These are phyloP conservation scores for Zygothrica quintamaculata DNA, from an alignment of 2,888 invertebrate genomes.

Conservation along the genomic window DNA sequence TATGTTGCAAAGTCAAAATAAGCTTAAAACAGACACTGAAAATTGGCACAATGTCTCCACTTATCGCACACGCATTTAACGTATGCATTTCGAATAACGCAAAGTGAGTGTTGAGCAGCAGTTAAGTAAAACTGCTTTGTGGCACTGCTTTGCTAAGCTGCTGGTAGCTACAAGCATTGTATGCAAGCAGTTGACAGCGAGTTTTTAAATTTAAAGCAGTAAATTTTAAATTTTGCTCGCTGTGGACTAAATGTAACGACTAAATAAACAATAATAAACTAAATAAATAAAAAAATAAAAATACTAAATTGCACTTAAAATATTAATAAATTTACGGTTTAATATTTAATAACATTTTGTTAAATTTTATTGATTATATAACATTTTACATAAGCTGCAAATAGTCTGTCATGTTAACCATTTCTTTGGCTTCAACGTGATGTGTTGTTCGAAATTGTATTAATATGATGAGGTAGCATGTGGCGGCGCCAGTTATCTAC, in stretches of 20 bases:
- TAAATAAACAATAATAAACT: too few species aligned
- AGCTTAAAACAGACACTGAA: constrained; percentile 10
- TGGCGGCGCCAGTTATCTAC: constrained; percentile 83
- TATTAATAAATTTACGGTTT: too few species aligned
- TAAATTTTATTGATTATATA: constrained; percentile 16
- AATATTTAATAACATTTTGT: background rate
- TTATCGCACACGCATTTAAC: constrained; percentile 10
- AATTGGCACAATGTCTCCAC: constrained; percentile 25
- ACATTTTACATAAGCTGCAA: background rate
- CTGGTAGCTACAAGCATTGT: background rate
- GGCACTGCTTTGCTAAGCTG: constrained; percentile 14
- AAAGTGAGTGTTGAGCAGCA: background rate
- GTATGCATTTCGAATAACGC: constrained; percentile 18
- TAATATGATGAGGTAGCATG: constrained; percentile 84
- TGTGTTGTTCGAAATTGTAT: constrained; percentile 82
- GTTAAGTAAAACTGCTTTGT: background rate
- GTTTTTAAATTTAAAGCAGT: too few species aligned
- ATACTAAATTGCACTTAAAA: too few species aligned
- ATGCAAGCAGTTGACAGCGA: constrained; percentile 13
- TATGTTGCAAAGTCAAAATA: constrained; percentile 45
- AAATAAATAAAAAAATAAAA: too few species aligned
- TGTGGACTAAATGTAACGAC: too few species aligned
- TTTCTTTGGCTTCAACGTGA: constrained; percentile 54
- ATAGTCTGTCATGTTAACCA: constrained; percentile 32
- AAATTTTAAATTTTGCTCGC: too few species aligned